Percentiles rank a stretch among this genome's conserved stretches.
These are phyloP conservation scores for Manis javanica DNA, from an alignment of 2,797 vertebrate genomes.

Conservation along the genomic window DNA sequence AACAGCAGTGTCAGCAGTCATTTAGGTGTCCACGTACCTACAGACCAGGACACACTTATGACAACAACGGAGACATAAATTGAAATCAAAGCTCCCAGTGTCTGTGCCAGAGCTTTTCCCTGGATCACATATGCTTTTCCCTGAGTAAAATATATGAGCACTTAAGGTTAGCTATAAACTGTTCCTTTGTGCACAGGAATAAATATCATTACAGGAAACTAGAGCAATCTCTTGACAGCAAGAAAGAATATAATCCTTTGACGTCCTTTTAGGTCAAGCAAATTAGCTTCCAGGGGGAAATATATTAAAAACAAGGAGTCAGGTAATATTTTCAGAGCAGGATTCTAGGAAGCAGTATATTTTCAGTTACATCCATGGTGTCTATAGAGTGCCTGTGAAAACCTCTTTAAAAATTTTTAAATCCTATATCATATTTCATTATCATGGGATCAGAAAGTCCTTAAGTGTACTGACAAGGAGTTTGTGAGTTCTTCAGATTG, in stretches of 20 bases:
- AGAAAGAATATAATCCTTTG: background rate
- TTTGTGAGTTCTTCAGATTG: background rate
- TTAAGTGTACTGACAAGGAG: background rate
- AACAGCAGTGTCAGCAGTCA: background rate
- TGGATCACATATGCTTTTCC: background rate
- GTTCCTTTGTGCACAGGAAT: background rate
- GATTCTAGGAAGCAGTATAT: background rate
- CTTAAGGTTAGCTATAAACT: background rate
- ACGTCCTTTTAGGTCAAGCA: constrained; percentile 49
- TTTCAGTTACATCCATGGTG: background rate
- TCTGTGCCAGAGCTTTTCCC: background rate
- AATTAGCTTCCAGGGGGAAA: constrained; percentile 28
- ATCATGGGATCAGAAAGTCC: background rate
- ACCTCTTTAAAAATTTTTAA: background rate
- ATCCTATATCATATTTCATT: background rate
- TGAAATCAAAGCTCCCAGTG: background rate
- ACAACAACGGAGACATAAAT: background rate
- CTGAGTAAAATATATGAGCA: background rate
- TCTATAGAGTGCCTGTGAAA: background rate
- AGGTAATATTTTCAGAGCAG: constrained; percentile 47
- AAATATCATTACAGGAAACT: background rate
- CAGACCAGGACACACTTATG: background rate
- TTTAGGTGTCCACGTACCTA: no score
- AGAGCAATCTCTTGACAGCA: background rate
- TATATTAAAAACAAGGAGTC: constrained; percentile 46